Conservation (phyloP, 2,888 invertebrate species). For the Tenthredo livida region DNA sequence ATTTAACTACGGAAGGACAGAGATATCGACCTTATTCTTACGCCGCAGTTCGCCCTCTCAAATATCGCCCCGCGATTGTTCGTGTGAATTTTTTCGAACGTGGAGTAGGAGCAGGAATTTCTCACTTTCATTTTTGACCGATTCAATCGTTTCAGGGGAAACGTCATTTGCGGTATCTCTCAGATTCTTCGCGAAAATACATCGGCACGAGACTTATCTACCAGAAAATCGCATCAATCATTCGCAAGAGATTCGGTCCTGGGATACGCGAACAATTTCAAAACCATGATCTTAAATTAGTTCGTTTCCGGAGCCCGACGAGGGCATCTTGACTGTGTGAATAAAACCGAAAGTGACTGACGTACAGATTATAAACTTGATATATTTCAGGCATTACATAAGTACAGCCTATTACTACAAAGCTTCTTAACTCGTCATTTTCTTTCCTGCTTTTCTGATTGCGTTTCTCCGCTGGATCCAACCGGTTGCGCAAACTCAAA, state of each 20-base stretch:
- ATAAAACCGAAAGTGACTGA: background rate
- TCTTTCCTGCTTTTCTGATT: background rate
- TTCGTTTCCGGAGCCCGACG: conserved; percentile 21
- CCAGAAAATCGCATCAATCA: conserved; percentile 46
- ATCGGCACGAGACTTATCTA: background rate
- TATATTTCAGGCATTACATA: background rate
- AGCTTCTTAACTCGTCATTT: background rate
- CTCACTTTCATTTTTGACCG: background rate
- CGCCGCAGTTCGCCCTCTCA: too few relatives aligned
- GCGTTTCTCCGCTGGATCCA: too few relatives aligned
- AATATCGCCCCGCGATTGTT: background rate
- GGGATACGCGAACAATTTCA: background rate
- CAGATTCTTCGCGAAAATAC: background rate
- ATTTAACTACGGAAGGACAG: background rate
- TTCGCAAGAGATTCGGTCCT: background rate
- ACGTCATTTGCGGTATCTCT: background rate
- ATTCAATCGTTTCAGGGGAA: background rate
- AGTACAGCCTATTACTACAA: background rate
- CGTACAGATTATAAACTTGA: background rate
- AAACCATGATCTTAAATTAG: conserved; percentile 26
- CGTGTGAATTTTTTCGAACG: background rate
- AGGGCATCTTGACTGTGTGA: background rate
- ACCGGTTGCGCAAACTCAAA: background rate
- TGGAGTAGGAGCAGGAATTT: background rate
- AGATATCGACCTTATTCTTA: conserved; percentile 3